These are phyloP conservation scores for Panzeria rudis DNA, from an alignment of 2,888 invertebrate genomes.

Conservation along the genomic window DNA sequence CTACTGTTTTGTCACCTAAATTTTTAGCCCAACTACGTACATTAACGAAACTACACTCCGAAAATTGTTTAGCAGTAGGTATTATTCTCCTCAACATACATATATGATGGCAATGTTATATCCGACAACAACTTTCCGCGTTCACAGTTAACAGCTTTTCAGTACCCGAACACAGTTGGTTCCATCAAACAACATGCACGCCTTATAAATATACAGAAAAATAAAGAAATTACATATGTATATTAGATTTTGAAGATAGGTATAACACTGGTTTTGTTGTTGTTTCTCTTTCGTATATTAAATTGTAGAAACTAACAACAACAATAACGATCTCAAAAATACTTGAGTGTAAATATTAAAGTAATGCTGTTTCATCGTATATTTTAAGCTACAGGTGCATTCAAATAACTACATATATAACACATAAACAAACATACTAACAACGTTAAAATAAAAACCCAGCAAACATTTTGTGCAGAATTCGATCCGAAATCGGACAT, in stretches of 20 bases:
- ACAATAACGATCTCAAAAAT: background rate
- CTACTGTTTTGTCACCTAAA: too few relatives aligned
- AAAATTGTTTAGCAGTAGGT: too few relatives aligned
- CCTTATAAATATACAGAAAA: background rate
- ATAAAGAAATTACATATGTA: background rate
- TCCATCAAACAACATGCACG: background rate
- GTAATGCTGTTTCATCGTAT: constrained; percentile 15
- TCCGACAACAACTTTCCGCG: too few relatives aligned
- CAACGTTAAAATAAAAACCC: background rate
- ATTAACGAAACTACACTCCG: too few relatives aligned
- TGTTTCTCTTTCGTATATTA: constrained; percentile 14
- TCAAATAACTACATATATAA: background rate
- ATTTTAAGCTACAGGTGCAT: constrained; percentile 56
- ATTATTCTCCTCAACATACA: too few relatives aligned
- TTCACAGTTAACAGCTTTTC: too few relatives aligned
- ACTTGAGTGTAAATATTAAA: constrained; percentile 20
- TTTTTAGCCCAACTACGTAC: too few relatives aligned
- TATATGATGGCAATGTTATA: too few relatives aligned
- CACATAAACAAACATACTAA: constrained; percentile 2
- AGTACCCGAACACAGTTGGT: background rate
- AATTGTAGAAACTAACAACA: constrained; percentile 33
- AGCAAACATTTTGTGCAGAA: too few relatives aligned
- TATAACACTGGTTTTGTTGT: constrained; percentile 10
- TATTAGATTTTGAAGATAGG: constrained; percentile 26
- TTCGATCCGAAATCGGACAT: too few relatives aligned